phyloP scores from a whole-genome alignment of 2,113 vertebrate genomes.

The Triplophysa siluroides region DNA sequence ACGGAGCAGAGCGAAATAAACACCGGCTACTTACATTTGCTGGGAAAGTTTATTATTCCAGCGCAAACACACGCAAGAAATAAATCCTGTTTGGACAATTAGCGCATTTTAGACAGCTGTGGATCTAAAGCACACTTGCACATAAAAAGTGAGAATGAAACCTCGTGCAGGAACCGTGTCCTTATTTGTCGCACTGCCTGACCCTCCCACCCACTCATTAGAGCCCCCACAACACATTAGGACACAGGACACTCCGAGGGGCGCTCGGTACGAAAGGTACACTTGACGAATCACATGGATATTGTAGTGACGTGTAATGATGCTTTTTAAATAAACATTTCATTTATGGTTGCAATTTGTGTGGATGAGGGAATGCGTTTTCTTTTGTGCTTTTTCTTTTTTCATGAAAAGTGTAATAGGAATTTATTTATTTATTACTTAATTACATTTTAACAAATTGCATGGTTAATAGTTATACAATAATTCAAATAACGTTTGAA shows the following conservation, averaged over 20 bases:
- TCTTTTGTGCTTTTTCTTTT: too few relatives aligned
- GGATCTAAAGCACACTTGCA: slow-evolving; percentile 71
- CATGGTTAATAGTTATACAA: too few relatives aligned
- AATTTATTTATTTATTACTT: too few relatives aligned
- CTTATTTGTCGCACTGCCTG: slow-evolving; percentile 94
- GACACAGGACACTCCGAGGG: slow-evolving; percentile 55
- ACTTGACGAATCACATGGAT: neutral
- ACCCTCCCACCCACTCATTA: slow-evolving; percentile 93
- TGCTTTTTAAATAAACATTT: too few relatives aligned
- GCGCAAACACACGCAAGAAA: slow-evolving; percentile 58
- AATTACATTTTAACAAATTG: too few relatives aligned
- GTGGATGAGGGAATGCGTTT: too few relatives aligned
- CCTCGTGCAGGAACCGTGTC: slow-evolving; percentile 82
- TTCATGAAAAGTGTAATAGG: too few relatives aligned
- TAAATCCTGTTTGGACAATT: slow-evolving; percentile 65
- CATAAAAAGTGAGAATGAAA: slow-evolving; percentile 80
- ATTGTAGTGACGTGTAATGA: neutral
- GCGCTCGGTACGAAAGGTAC: neutral
- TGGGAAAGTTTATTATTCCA: slow-evolving; percentile 67
- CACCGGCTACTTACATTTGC: slow-evolving; percentile 70
- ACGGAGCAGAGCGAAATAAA: neutral
- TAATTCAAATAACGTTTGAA: too few relatives aligned
- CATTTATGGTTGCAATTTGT: too few relatives aligned
- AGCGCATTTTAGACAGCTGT: slow-evolving; percentile 62
- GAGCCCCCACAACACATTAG: slow-evolving; percentile 74